These are phyloP conservation scores for Allenopithecus nigroviridis DNA, from an alignment of 2,797 vertebrate genomes.

Conservation along the genomic window DNA sequence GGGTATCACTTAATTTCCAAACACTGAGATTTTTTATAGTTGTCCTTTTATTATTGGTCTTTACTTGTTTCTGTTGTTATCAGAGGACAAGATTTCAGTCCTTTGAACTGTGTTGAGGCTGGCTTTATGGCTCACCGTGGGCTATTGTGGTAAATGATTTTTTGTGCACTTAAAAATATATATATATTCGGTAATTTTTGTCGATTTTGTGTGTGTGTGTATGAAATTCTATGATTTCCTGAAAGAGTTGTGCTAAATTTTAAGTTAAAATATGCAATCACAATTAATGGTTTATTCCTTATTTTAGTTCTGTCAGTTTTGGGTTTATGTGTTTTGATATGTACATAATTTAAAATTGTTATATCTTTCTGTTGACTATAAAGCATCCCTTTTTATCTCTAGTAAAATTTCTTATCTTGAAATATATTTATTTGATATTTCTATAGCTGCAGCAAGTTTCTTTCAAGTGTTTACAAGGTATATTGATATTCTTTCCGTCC, in stretches of 20 bases:
- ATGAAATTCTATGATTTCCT: background rate
- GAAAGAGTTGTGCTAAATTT: background rate
- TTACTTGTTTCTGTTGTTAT: background rate
- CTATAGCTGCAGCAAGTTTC: background rate
- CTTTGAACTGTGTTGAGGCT: too few relatives aligned
- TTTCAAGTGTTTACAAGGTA: background rate
- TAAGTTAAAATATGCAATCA: background rate
- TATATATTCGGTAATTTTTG: background rate
- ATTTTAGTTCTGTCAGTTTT: background rate
- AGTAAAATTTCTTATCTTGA: background rate
- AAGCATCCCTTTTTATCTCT: background rate
- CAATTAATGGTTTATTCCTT: background rate
- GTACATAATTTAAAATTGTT: background rate
- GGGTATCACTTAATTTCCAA: background rate
- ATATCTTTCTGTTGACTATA: background rate
- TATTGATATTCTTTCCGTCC: background rate
- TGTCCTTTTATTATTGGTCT: background rate
- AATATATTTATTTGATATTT: background rate
- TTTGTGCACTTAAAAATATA: background rate
- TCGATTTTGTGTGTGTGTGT: background rate
- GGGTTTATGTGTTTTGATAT: background rate
- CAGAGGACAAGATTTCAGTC: too few relatives aligned
- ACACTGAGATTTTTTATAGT: background rate
- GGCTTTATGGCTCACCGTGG: fast-evolving
- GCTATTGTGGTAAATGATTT: fast-evolving